A percentile compares a stretch with the other conserved stretches of the same genome.
Evolutionary conservation across 2,113 vertebrate genomes (phyloP).

Genomic region (Ailurus styani): DNA sequence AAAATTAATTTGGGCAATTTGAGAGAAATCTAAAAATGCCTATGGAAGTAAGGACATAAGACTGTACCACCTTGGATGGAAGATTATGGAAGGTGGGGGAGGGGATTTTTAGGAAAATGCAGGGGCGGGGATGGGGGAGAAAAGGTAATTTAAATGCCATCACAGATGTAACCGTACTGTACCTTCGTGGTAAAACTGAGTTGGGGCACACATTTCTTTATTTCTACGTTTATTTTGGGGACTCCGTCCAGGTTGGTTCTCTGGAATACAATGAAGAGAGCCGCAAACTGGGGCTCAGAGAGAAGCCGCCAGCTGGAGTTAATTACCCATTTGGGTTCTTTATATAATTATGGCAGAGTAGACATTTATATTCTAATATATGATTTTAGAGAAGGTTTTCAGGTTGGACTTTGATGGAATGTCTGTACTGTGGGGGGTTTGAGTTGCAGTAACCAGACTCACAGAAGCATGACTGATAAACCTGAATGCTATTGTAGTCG

Average conservation of each 20-base stretch:
- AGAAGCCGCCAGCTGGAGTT: neutral
- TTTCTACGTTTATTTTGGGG: neutral
- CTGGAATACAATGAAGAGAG: neutral
- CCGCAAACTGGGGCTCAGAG: neutral
- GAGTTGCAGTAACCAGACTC: neutral
- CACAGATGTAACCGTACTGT: neutral
- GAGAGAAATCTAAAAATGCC: neutral
- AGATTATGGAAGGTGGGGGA: neutral
- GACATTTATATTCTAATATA: neutral
- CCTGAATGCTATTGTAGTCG: neutral
- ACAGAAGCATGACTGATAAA: neutral
- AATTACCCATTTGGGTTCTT: neutral
- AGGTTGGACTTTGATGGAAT: neutral
- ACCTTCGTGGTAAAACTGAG: neutral
- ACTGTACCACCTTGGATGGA: neutral
- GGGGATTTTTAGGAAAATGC: neutral
- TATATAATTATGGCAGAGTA: neutral
- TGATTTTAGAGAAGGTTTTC: neutral
- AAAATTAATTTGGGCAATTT: neutral
- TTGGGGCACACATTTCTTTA: neutral
- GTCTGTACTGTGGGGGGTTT: neutral
- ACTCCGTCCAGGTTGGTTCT: neutral
- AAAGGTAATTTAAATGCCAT: neutral
- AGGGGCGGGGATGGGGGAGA: rapidly evolving
- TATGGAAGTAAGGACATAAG: neutral